Base-by-base conservation (phyloP, 1,140 invertebrate genomes). In the Drosophila lini region DNA sequence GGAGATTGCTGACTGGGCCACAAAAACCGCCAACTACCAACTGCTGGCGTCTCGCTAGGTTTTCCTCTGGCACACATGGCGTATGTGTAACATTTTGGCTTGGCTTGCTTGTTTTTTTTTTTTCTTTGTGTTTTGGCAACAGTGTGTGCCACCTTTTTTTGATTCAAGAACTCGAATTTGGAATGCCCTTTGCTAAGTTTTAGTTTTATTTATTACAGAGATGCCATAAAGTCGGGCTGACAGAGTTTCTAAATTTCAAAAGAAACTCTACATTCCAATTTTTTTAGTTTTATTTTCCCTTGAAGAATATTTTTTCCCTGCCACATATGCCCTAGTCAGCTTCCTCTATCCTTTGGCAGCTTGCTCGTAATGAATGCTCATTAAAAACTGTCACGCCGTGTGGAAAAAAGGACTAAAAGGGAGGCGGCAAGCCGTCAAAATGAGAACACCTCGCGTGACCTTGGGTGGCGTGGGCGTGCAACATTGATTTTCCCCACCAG, bases 71-170 rank as follows among this genome's bases (percentile, higher is more conserved):
- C 61, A 40, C 80, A 83, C 81, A 75, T 64, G 80, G 67, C 76
- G 81, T 83, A 80, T 83, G 81, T 71, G 81, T 74, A 84, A 84
- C 68, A 78, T 78, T 77, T 78, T 70, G 48, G 55, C 62, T 55
- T 47, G 28, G 42, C 45, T 81, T 48, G 69, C 58, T 68, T 40
- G 15, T 76, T 81, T 76, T 61, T 59, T 48, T 10, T 10, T 48
- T 10, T n/a, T n/a, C n/a, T 22, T 22, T 22, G 22, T 22, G 22
- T 34, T 64, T 62, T 34, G 44, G 22, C 53, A 22, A n/a, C 34
- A 25, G 34, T 28, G 9, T 56, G 22, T 34, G 16, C 13, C 4
- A 3, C 22, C 22, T 22, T 48, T 10, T 10, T 48, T 10, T n/a
- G 25, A 11, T 16, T 3, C 28, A 3, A 9, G 0, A 16, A 36